Conservation (phyloP, 2,113 vertebrate species). For the Channa maculata region DNA sequence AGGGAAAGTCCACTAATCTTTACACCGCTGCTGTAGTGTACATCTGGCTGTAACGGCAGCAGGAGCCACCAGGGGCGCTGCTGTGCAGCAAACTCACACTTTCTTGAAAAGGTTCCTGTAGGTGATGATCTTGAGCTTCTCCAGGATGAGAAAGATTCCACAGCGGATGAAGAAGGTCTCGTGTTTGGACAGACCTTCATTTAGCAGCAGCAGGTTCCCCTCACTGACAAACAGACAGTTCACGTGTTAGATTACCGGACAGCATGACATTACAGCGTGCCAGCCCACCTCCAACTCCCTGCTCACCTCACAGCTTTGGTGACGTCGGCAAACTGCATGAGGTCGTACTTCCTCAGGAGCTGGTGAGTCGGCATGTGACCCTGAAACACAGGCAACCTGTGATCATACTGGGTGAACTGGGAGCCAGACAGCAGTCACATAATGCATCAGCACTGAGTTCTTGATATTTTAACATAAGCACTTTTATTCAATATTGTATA, state of each 20-base stretch:
- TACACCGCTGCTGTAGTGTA: too few species aligned
- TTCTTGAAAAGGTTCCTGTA: constrained; percentile 99
- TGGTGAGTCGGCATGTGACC: constrained; percentile 96
- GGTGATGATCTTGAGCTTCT: constrained; percentile 98
- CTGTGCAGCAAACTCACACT: constrained; percentile 87
- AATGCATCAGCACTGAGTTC: too few species aligned
- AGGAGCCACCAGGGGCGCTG: too few species aligned
- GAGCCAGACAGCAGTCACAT: too few species aligned
- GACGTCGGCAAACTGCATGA: constrained; percentile 96
- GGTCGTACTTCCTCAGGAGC: constrained; percentile 94
- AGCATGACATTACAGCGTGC: constrained; percentile 26
- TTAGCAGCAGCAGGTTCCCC: constrained; percentile 93
- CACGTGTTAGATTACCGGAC: neutral
- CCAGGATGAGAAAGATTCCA: constrained; percentile 98
- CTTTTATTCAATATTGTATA: neutral
- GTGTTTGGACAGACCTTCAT: constrained; percentile 91
- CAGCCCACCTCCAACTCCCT: neutral
- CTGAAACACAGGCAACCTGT: constrained; percentile 74
- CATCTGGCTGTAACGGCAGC: too few species aligned
- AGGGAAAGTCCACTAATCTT: too few species aligned
- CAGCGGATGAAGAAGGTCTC: constrained; percentile 99
- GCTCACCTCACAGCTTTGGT: constrained; percentile 93
- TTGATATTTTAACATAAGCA: too few species aligned
- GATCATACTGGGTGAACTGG: neutral
- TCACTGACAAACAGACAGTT: constrained; percentile 81